Evolutionary conservation across 1,140 invertebrate species (phyloP).

Genomic region (Bemisia tabaci): DNA sequence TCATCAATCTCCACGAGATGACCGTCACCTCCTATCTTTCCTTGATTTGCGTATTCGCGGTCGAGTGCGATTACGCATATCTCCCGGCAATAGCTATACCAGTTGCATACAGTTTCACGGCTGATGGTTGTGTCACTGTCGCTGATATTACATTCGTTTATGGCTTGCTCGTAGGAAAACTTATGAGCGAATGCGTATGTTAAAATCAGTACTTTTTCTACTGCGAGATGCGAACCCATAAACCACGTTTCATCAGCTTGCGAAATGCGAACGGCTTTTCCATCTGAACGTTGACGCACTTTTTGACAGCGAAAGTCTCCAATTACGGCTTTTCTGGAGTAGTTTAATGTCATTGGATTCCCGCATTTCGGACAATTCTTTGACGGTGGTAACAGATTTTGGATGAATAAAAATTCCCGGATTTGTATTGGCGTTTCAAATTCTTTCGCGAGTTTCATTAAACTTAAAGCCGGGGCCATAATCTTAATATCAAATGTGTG

Average conservation of each 20-base stretch:
- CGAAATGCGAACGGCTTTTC: not conserved
- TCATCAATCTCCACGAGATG: not conserved
- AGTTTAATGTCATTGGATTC: not conserved
- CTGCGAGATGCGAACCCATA: not conserved
- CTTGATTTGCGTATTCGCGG: not conserved
- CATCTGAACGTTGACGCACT: not conserved
- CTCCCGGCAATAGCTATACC: constrained; percentile 1
- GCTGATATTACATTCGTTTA: not conserved
- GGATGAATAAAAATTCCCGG: not conserved
- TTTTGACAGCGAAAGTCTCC: constrained; percentile 2
- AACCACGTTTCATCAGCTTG: not conserved
- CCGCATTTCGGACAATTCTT: not conserved
- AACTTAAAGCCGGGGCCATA: no score
- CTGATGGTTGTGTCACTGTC: not conserved
- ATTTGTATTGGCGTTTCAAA: no score
- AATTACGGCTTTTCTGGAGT: not conserved
- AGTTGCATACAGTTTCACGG: not conserved
- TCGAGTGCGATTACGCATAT: not conserved
- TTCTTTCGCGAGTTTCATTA: no score
- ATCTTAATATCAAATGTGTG: no score
- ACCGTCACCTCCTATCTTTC: constrained; percentile 2
- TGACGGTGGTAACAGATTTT: not conserved
- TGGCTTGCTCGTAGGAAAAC: not conserved
- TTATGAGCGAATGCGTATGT: constrained; percentile 1
- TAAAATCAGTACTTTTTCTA: not conserved